A percentile compares a stretch with the other conserved stretches of the same genome.
Evolutionary conservation across 2,113 vertebrate genomes (phyloP).

Genomic region (Phylloscopus whistleri): DNA sequence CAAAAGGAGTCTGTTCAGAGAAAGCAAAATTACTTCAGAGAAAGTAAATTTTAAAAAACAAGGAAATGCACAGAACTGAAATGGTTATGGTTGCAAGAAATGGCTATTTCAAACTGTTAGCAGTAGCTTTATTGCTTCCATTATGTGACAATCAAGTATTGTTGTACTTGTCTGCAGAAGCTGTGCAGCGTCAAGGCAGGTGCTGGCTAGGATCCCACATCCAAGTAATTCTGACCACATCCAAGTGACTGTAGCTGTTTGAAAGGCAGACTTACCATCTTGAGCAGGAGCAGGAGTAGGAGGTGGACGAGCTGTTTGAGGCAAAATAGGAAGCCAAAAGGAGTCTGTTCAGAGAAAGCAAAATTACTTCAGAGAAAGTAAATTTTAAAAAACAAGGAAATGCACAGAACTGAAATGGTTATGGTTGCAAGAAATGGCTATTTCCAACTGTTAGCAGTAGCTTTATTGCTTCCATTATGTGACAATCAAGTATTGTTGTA

Average conservation of each 20-base stretch:
- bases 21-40: too few species aligned
- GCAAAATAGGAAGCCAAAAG: background rate
- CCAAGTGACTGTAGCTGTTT: background rate
- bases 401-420: background rate
- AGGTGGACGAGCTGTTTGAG: background rate
- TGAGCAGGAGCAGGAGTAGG: background rate
- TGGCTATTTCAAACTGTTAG: too few species aligned
- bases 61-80: too few species aligned
- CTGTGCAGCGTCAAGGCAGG: background rate
- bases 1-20: too few species aligned
- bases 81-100: too few species aligned
- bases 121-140: too few species aligned
- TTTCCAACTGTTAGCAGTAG: background rate
- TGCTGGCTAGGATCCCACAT: background rate
- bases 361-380: background rate
- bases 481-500: too few species aligned
- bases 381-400: background rate
- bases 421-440: background rate
- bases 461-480: background rate
- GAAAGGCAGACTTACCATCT: background rate
- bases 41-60: too few species aligned
- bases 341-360: background rate
- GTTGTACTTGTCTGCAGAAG: background rate
- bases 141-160: too few species aligned
- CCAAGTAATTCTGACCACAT: background rate